A percentile compares a stretch with the other conserved stretches of the same genome.
Conservation (phyloP, 1,140 invertebrate genomes). For the Chironomus tepperi region DNA sequence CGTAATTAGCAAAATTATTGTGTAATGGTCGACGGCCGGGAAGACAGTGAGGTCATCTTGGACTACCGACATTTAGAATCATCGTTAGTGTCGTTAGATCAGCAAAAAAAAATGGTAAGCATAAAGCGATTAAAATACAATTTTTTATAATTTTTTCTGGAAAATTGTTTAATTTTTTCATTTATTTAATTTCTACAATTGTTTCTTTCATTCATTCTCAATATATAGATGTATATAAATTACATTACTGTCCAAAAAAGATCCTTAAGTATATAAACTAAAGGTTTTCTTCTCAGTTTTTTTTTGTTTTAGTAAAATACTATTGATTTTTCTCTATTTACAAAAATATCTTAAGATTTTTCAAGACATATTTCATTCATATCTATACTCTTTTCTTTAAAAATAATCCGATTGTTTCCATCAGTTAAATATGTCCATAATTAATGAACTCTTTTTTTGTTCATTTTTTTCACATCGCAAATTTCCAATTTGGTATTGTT, state of each 20-base stretch:
- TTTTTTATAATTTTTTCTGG: not conserved
- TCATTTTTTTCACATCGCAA: not conserved
- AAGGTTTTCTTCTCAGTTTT: not conserved
- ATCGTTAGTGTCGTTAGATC: not conserved
- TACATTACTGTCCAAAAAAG: not conserved
- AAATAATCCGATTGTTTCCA: not conserved
- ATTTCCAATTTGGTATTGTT: constrained; percentile 3
- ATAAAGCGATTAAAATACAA: not conserved
- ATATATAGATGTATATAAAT: not conserved
- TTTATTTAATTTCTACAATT: constrained; percentile 3
- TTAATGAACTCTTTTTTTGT: not conserved
- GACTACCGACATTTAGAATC: too few species aligned
- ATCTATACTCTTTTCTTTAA: not conserved
- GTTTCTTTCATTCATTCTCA: too few species aligned
- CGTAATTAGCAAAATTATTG: constrained; percentile 20
- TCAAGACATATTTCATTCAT: not conserved
- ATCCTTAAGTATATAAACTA: constrained; percentile 14
- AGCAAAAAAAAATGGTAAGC: too few species aligned
- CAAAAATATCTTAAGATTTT: not conserved
- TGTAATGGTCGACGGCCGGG: not conserved
- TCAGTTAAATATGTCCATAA: not conserved
- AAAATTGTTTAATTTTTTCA: constrained; percentile 5
- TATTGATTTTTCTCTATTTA: not conserved
- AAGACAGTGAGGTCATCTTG: constrained; percentile 16
- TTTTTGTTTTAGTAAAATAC: not conserved